Base-by-base conservation (phyloP, 2,888 invertebrate species). In the Morpho deidamia region DNA sequence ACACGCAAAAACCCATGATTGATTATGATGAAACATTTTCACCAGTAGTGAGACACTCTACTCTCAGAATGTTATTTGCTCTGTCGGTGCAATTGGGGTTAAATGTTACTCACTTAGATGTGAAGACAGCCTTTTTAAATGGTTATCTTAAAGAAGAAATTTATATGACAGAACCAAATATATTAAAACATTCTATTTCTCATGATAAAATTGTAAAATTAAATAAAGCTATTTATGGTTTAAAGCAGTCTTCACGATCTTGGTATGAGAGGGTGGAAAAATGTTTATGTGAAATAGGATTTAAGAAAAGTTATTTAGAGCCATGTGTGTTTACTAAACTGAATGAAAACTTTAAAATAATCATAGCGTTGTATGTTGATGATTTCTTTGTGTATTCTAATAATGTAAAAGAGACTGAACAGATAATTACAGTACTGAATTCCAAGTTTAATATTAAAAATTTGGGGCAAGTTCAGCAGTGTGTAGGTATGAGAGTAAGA, bases 11-110 rank as follows among this genome's bases (percentile, higher is more conserved):
- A 43, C 11, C 38, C 9, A 59, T 56, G 11, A 14, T 61, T 8
- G 61, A 61, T 37, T 63, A 47, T 51, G 39, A 43, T 2, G 60
- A 61, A 10, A 60, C 55, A 7, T 63, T 57, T 51, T 61, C 61
- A 7, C 61, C 40, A 9, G 48, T 11, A 44, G 49, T 61, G 5
- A 47, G 60, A 38, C 45, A 63, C 38, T 52, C 63, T 11, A 61
- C 56, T 11, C 32, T 63, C 1, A 56, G 53, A 50, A 8, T 61
- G n/a, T 40, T 63, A 10, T 58, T 61, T 38, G 57, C 59, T 9
- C 49, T 63, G 40, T 40, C 51, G 44, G 56, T 57, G 11, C 2
- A 62, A 23, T 42, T 54, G 8, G 32, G 42, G 23, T 52, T 63
- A 23, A 34, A 60, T 14, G 49, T 57, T 8, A 49, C 11, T 3